Conservation (phyloP, 2,113 vertebrate genomes). For the Alexandromys fortis region DNA sequence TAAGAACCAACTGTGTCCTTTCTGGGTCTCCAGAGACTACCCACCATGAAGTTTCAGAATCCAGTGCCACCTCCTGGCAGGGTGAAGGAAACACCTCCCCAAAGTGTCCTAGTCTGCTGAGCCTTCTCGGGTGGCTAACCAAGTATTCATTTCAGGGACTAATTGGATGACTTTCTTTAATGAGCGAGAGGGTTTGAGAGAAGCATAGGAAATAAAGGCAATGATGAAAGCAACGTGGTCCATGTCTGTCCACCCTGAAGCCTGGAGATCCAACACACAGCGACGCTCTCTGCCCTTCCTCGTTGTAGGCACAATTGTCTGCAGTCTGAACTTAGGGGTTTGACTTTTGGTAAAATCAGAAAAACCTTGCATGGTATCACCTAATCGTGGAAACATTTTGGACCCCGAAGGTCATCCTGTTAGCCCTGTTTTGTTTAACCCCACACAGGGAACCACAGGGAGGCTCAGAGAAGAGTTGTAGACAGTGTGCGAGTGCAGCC, state of each 20-base stretch:
- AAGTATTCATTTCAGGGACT: background rate
- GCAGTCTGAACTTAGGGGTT: constrained; percentile 61
- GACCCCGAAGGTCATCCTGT: background rate
- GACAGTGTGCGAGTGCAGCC: background rate
- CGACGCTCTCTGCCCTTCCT: constrained; percentile 51
- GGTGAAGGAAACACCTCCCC: background rate
- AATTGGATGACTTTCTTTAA: background rate
- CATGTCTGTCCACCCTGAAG: constrained; percentile 62
- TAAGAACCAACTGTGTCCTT: background rate
- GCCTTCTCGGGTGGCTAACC: background rate
- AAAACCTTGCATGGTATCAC: background rate
- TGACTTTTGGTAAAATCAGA: no score
- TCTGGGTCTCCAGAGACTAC: background rate
- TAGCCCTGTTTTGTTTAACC: background rate
- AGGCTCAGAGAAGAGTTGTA: no score
- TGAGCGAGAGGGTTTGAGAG: constrained; percentile 43
- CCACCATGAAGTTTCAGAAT: no score
- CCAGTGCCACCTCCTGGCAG: background rate
- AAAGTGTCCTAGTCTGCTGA: background rate
- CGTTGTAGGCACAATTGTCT: constrained; percentile 64
- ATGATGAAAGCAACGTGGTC: constrained; percentile 18
- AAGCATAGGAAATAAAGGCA: constrained; percentile 2
- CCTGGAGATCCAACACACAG: constrained; percentile 61
- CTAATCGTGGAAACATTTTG: fast-evolving
- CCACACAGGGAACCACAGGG: background rate